These are phyloP conservation scores for Lophochroa leadbeateri DNA, from an alignment of 2,113 vertebrate species.

Conservation along the genomic window DNA sequence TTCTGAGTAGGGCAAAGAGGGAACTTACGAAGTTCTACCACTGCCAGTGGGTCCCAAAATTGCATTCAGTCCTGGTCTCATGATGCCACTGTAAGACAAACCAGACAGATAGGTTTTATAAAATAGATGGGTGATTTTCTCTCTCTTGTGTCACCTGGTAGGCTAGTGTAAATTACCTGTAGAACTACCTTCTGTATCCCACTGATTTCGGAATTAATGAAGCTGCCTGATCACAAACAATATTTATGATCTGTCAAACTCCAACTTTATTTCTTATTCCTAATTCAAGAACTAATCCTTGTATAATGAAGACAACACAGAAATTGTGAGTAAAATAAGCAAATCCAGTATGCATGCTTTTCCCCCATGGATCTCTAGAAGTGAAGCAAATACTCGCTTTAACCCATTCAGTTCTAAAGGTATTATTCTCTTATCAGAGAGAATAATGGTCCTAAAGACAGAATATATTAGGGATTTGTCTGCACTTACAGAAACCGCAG, in stretches of 20 bases:
- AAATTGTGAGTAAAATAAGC: not conserved
- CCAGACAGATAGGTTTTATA: not conserved
- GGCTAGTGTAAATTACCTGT: not conserved
- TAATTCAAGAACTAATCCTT: not conserved
- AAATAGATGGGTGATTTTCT: not conserved
- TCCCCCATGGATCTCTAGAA: not conserved
- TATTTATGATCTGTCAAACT: not conserved
- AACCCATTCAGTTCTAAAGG: not conserved
- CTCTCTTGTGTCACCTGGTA: not conserved
- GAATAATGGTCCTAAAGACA: not conserved
- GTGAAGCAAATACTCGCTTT: not conserved
- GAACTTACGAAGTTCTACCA: conserved; percentile 97
- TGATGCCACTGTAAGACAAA: conserved; percentile 87
- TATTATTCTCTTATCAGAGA: not conserved
- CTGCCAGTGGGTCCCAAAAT: conserved; percentile 94
- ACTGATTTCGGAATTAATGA: not conserved
- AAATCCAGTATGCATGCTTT: not conserved
- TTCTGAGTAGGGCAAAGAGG: not conserved
- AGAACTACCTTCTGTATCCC: not conserved
- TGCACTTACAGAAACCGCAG: not conserved
- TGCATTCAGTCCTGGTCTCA: conserved; percentile 94
- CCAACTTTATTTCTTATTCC: not conserved
- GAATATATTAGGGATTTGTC: not conserved
- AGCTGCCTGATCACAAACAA: not conserved
- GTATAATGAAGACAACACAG: not conserved